Conservation (phyloP, 2,113 vertebrate species). For the Pachyramphus minor region DNA sequence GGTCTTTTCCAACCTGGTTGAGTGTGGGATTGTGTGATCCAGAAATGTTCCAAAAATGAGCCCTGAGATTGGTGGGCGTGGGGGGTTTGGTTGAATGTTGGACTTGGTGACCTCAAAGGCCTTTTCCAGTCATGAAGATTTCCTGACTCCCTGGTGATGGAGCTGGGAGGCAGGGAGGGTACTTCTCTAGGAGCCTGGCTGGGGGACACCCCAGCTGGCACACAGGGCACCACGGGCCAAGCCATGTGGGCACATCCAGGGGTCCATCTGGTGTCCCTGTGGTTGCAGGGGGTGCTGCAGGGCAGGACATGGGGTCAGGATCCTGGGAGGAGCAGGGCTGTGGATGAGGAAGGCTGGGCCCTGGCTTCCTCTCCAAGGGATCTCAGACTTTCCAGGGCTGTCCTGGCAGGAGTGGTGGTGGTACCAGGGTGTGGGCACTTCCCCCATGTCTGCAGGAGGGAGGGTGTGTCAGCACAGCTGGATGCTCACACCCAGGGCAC, state of each 20-base stretch:
- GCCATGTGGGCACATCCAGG: fast-evolving
- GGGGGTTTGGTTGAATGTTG: fast-evolving
- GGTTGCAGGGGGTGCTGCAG: not conserved
- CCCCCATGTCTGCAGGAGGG: fast-evolving
- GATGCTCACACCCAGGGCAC: not conserved
- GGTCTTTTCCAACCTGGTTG: not conserved
- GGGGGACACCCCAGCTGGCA: not conserved
- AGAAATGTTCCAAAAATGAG: not conserved
- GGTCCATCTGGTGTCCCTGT: fast-evolving
- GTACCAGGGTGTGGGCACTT: not conserved
- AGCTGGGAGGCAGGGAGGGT: not conserved
- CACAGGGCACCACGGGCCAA: fast-evolving
- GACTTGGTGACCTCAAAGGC: too few species aligned
- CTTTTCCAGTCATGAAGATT: not conserved
- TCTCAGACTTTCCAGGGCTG: not conserved
- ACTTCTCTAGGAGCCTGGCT: not conserved
- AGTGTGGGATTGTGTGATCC: not conserved
- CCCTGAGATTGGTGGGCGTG: not conserved
- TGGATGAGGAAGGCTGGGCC: not conserved
- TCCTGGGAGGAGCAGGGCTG: not conserved
- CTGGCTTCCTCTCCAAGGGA: not conserved
- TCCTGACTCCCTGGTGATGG: fast-evolving
- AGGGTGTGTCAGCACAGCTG: not conserved
- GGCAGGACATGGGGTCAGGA: fast-evolving
- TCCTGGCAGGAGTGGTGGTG: not conserved